Percentiles rank a stretch among this genome's conserved stretches.
Conservation (phyloP, 1,140 invertebrate genomes). For the Eueides isabella region DNA sequence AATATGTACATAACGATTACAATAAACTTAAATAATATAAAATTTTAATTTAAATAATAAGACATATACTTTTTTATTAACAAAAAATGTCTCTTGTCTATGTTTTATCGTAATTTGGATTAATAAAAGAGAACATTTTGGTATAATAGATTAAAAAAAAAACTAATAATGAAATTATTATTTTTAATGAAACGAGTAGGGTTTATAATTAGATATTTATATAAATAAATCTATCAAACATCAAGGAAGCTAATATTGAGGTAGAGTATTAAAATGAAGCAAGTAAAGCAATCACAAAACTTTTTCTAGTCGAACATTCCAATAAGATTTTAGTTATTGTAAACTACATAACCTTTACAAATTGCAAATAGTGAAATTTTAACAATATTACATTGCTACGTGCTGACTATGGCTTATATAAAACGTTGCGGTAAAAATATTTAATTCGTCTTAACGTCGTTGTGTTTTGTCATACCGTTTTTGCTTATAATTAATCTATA, state of each 20-base stretch:
- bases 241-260: conserved; percentile 1
- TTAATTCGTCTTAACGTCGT: conserved; percentile 8
- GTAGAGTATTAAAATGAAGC: conserved; percentile 3
- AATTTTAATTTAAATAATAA: conserved; percentile 4
- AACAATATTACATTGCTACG: neutral
- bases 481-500: neutral
- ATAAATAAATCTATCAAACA: neutral
- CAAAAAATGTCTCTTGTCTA: neutral
- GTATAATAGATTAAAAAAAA: neutral
- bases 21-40: neutral
- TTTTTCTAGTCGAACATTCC: neutral
- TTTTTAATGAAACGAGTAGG: neutral
- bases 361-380: neutral
- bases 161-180: neutral
- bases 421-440: neutral
- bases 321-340: neutral
- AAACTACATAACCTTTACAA: neutral
- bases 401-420: neutral
- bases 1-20: conserved; percentile 3
- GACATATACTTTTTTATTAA: neutral
- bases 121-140: neutral
- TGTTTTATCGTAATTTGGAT: neutral
- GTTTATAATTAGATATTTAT: neutral
- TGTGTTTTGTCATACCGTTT: neutral
- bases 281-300: neutral